These are phyloP conservation scores for Endomychus coccineus DNA, from an alignment of 2,888 invertebrate genomes.

Conservation along the genomic window DNA sequence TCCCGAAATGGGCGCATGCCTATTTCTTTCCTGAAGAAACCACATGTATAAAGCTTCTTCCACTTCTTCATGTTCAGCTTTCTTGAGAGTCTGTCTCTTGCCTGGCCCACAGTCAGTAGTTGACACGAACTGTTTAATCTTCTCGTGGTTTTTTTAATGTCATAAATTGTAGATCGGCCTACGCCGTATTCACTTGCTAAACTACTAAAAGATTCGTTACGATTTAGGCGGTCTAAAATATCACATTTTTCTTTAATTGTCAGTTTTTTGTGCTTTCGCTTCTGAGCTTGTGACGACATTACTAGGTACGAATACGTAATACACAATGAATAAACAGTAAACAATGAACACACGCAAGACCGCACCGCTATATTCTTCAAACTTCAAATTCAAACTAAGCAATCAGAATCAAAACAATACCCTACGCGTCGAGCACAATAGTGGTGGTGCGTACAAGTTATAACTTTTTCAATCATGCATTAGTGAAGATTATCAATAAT, in stretches of 20 bases:
- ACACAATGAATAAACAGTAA: slow-evolving; percentile 8
- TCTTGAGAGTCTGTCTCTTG: slow-evolving; percentile 20
- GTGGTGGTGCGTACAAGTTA: slow-evolving; percentile 8
- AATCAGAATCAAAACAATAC: slow-evolving; percentile 7
- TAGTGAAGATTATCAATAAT: too few relatives aligned
- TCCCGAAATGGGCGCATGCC: slow-evolving; percentile 12
- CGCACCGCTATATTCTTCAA: slow-evolving; percentile 5
- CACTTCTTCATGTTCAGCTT: slow-evolving; percentile 19
- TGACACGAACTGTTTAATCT: slow-evolving; percentile 21
- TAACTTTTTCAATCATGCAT: slow-evolving; percentile 9
- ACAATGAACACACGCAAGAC: slow-evolving; percentile 5
- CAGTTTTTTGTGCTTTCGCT: slow-evolving; percentile 4
- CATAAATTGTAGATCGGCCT: slow-evolving; percentile 7
- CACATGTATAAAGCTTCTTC: slow-evolving; percentile 23
- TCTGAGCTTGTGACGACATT: slow-evolving; percentile 5
- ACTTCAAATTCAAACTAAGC: slow-evolving; percentile 7
- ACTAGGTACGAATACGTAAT: slow-evolving; percentile 6
- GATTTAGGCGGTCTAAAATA: slow-evolving; percentile 7
- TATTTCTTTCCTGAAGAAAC: slow-evolving; percentile 21
- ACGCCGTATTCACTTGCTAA: slow-evolving; percentile 10
- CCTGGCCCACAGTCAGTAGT: slow-evolving; percentile 23
- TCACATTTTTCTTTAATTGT: not conserved
- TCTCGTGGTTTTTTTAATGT: slow-evolving; percentile 9
- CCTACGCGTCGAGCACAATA: slow-evolving; percentile 7
- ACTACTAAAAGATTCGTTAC: slow-evolving; percentile 8